phyloP scores from a whole-genome alignment of 2,113 vertebrate genomes.

The Lophochroa leadbeateri region DNA sequence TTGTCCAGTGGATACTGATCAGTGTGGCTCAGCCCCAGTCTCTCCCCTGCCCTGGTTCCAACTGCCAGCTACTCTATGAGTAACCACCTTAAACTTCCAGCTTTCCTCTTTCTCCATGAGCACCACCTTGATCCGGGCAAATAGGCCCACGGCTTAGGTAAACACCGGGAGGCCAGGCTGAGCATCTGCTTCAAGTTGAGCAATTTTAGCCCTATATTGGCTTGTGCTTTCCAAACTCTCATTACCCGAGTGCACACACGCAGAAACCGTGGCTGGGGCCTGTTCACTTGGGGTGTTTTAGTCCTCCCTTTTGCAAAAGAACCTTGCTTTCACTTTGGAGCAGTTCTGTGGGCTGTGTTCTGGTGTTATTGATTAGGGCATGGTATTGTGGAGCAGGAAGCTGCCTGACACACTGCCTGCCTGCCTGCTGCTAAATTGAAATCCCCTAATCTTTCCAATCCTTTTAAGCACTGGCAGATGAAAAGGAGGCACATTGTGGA shows the following conservation, averaged over 20 bases:
- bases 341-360: background rate
- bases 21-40: rapidly evolving
- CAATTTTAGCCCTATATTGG: background rate
- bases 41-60: background rate
- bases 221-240: background rate
- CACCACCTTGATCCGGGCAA: background rate
- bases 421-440: slow-evolving; percentile 46
- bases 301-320: background rate
- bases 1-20: background rate
- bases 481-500: slow-evolving; percentile 15
- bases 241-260: rapidly evolving
- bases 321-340: background rate
- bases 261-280: background rate
- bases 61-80: background rate
- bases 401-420: slow-evolving; percentile 7
- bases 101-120: background rate
- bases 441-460: slow-evolving; percentile 55
- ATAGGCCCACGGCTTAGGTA: background rate
- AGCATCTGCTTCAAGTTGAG: background rate
- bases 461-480: slow-evolving; percentile 50
- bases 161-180: background rate
- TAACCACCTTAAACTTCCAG: background rate
- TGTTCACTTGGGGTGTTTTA: rapidly evolving
- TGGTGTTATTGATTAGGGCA: background rate
- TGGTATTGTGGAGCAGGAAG: slow-evolving; percentile 3